Base-by-base conservation (phyloP, 2,888 invertebrate species). In the Hemaris fuciformis region DNA sequence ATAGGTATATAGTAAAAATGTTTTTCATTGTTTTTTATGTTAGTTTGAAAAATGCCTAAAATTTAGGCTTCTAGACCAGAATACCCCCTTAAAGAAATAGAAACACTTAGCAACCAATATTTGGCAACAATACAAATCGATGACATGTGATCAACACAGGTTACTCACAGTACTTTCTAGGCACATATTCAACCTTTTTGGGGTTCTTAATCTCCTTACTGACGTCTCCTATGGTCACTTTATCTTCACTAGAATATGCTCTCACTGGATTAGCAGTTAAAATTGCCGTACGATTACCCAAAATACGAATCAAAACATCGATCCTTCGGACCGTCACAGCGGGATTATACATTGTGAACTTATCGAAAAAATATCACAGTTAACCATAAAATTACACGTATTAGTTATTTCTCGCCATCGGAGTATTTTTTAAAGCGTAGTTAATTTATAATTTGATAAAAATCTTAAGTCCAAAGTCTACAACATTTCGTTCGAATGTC, bases 111-210 rank as follows among this genome's bases (percentile, higher is more conserved):
- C 43, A 43, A 43, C 43, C 8, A 27, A 25, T 53, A 53, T 27
- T 31, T 20, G 20, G 53, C 53, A 53, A 53, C 31, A 31, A 53
- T 53, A 53, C 53, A 27, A 8, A 8, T 15, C 7, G 31, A 31
- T 53, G 53, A 77, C 77, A 76, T 76, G 77, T 76, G 62, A 70
- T 70, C 57, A 64, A 62, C 34, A 53, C 64, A 63, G 48, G 64
- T 69, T 63, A 94, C 95, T 95, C 93, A 97, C 97, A 91, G 82
- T 96, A 97, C 74, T 96, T 95, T 73, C 93, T 90, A 7, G 99
- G 98, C n/a, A 99, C 97, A 81, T 96, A 95, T 91, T 98, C 96
- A 2, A 95, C 94, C 79, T 95, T 93, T 73, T 94, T 94, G 0
- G 97, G 94, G 53, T 85, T 77, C 63, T 77, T 76, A 10, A 93